Evolutionary conservation across 2,113 vertebrate species (phyloP).

Genomic region (Pavo muticus): DNA sequence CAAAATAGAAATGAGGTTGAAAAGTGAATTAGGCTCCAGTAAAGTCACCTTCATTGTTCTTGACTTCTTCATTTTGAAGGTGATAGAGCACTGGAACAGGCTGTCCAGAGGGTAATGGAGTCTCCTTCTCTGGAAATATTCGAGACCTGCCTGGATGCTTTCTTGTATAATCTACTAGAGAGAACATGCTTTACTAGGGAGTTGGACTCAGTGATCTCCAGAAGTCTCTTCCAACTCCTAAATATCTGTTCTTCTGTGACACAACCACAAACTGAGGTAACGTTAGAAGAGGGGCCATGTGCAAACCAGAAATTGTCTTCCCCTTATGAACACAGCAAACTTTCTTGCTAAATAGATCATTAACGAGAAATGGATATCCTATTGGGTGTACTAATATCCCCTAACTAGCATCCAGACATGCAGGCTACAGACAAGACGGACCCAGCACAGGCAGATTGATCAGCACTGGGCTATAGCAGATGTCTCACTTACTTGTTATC

Average conservation of each 20-base stretch:
- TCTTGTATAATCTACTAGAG: neutral
- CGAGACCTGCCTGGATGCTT: neutral
- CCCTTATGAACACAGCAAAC: neutral
- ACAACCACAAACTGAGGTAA: neutral
- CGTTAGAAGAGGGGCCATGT: neutral
- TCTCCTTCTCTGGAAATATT: neutral
- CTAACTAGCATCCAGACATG: no score
- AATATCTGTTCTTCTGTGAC: neutral
- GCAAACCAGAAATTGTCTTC: neutral
- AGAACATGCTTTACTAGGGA: neutral
- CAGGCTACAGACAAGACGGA: neutral
- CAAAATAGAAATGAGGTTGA: slow-evolving; percentile 14
- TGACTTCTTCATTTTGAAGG: neutral
- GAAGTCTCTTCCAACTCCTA: neutral
- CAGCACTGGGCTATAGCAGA: neutral
- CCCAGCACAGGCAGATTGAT: neutral
- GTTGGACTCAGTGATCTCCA: neutral
- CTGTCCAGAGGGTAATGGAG: neutral
- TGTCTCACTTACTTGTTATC: neutral
- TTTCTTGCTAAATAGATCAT: neutral
- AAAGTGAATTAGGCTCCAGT: slow-evolving; percentile 18
- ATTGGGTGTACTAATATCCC: neutral
- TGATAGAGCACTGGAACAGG: neutral
- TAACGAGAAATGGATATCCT: neutral
- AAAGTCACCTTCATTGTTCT: slow-evolving; percentile 64